Evolutionary conservation across 2,797 vertebrate species (phyloP).

Genomic region (Periophthalmus magnuspinnatus): DNA sequence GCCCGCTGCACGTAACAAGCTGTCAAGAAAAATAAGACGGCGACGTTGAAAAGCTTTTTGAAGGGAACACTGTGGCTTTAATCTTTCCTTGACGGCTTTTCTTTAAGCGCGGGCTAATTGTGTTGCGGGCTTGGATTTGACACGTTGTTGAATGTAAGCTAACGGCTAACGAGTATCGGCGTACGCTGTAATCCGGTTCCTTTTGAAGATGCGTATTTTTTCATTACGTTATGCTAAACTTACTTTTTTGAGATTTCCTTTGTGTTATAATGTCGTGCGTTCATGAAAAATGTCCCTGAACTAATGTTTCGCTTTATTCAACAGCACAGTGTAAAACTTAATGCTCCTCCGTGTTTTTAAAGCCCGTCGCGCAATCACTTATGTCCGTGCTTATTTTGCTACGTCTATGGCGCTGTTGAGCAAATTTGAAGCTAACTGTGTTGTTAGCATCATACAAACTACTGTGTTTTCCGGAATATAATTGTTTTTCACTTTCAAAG

Average conservation of each 20-base stretch:
- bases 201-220: constrained; percentile 51
- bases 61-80: constrained; percentile 53
- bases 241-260: constrained; percentile 24
- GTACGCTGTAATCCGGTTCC: constrained; percentile 57
- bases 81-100: constrained; percentile 50
- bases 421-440: no score
- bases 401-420: no score
- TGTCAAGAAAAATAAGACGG: constrained; percentile 51
- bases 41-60: constrained; percentile 38
- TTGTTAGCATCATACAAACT: no score
- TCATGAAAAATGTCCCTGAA: no score
- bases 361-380: no score
- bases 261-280: no score
- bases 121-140: constrained; percentile 69
- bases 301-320: no score
- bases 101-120: constrained; percentile 64
- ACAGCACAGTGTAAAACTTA: no score
- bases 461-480: no score
- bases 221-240: constrained; percentile 15
- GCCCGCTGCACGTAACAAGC: constrained; percentile 50
- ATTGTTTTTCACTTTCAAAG: no score
- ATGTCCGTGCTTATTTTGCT: no score
- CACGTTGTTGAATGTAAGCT: constrained; percentile 62
- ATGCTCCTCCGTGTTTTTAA: not conserved
- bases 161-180: constrained; percentile 58